Base-by-base conservation (phyloP, 2,888 invertebrate genomes). In the Brachyptera risi region DNA sequence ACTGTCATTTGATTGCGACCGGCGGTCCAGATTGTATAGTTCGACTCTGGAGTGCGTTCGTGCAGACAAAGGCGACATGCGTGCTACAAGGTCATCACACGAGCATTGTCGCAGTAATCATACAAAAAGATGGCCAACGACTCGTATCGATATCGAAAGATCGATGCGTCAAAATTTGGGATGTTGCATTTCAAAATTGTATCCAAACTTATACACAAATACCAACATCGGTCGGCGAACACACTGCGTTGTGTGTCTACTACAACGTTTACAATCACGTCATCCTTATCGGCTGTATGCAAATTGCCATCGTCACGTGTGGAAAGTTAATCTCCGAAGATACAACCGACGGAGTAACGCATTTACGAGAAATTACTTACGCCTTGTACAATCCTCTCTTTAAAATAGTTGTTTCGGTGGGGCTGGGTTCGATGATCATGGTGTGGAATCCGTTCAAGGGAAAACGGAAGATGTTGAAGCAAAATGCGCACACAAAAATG, bases 401-500 rank as follows among this genome's bases (percentile, higher is more conserved):
- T 69, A 82, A 86, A 24, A 24, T 54, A 75, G 69, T 92, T 65
- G 82, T 92, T 60, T 88, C 90, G 0, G 88, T 87, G 58, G 90
- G 91, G 59, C 76, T 85, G 72, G 91, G 90, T 71, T 90, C 91
- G 65, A 85, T 83, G 65, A 88, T 93, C 62, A 88, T 89, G 67
- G 85, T 88, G 23, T 93, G 92, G 92, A 85, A 91, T 73, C 85
- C 89, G 0, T 80, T 84, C 74, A 83, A 80, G 49, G 89, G 92
- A 1, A 62, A 68, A 60, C 81, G 88, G 58, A 82, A 86, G 70
- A 80, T 83, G 60, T 79, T 87, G 67, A 82, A 90, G 37, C 82
- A 81, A 60, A 82, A 85, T 64, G 88, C 88, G 3, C 92, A 92
- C 71, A 85, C 83, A 15, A 79, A 81, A 59, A 74, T 82, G 4